Evolutionary conservation across 2,888 invertebrate species (phyloP).

Genomic region (Xanthostigma xanthostigma): DNA sequence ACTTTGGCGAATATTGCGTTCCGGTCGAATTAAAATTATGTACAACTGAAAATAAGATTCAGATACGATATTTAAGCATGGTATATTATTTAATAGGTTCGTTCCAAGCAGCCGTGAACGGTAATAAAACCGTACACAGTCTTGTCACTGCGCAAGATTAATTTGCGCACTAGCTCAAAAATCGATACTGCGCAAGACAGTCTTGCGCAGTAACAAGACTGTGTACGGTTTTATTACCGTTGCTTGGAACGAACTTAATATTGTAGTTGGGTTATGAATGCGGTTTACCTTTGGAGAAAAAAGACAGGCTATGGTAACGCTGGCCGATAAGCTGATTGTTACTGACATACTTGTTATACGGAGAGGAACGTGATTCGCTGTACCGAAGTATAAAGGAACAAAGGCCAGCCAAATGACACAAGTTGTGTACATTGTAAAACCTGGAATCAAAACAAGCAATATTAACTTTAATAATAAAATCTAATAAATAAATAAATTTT

Average conservation of each 20-base stretch:
- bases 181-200: too few species aligned
- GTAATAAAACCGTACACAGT: too few species aligned
- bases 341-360: conserved; percentile 92
- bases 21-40: conserved; percentile 78
- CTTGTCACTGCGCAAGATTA: too few species aligned
- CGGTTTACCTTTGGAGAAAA: conserved; percentile 77
- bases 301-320: conserved; percentile 83
- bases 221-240: too few species aligned
- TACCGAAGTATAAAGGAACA: conserved; percentile 93
- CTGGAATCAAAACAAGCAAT: conserved; percentile 28
- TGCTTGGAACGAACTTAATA: too few species aligned
- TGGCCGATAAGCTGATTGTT: conserved; percentile 86
- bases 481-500: too few species aligned
- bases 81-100: too few species aligned
- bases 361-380: conserved; percentile 80
- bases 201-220: too few species aligned
- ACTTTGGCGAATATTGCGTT: conserved; percentile 76
- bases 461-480: too few species aligned
- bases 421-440: conserved; percentile 98
- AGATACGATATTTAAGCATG: not conserved
- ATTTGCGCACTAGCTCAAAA: too few species aligned
- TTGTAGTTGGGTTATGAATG: not conserved
- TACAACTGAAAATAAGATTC: conserved; percentile 45
- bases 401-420: conserved; percentile 97
- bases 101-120: too few species aligned